A percentile compares a stretch with the other conserved stretches of the same genome.
These are phyloP conservation scores for Hydrozoanthus tunicans DNA, from an alignment of 64 coral and sea anemone species.

Conservation along the genomic window DNA sequence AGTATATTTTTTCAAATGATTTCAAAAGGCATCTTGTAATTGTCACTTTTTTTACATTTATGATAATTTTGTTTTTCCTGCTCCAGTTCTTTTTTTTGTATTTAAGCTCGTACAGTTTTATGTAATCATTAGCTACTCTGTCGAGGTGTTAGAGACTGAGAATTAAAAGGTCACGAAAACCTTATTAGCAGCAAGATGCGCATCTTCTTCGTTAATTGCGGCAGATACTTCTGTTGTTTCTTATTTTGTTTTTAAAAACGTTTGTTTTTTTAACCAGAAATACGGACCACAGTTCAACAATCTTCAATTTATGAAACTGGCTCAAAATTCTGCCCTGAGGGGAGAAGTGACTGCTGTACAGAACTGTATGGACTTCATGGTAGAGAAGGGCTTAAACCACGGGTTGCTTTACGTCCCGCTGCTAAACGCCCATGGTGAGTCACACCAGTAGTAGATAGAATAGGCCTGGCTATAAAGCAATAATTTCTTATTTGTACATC, in stretches of 20 bases:
- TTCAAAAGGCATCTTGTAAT: too few relatives aligned
- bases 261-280: conserved; percentile 15
- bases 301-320: conserved; percentile 44
- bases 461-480: background rate
- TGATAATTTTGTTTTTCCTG: too few relatives aligned
- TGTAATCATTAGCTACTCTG: too few relatives aligned
- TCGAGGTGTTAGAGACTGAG: too few relatives aligned
- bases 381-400: conserved; percentile 24
- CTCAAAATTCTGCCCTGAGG: conserved; percentile 44
- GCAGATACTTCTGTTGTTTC: background rate
- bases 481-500: too few relatives aligned
- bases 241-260: background rate
- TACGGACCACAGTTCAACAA: conserved; percentile 52
- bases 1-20: too few relatives aligned
- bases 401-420: conserved; percentile 40
- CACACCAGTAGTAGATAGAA: background rate
- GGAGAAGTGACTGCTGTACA: conserved; percentile 34
- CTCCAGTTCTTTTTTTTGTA: too few relatives aligned
- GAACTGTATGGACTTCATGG: conserved; percentile 48
- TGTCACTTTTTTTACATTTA: too few relatives aligned
- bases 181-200: too few relatives aligned
- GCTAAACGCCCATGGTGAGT: conserved; percentile 44
- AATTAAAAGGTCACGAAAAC: too few relatives aligned
- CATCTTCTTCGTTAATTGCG: too few relatives aligned
- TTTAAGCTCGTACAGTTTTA: too few relatives aligned